Evolutionary conservation across 2,113 vertebrate genomes (phyloP), one percentile per base, ranked within the genome.

Genomic region (Natator depressus): DNA sequence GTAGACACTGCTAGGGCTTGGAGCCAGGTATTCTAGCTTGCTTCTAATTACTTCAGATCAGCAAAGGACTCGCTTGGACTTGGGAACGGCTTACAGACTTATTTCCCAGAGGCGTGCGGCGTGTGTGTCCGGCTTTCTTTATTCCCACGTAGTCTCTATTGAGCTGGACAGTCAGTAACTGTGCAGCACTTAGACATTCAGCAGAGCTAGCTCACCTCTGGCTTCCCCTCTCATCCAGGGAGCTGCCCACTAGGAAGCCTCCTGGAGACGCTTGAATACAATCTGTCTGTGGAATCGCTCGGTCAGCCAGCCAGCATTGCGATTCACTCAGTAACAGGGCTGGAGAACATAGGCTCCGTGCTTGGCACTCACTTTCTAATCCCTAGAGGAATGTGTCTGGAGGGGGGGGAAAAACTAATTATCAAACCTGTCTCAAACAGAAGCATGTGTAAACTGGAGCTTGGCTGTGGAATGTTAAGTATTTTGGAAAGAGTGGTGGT

Each of bases 391-490:
- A 80, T 75, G 38, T 1, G 1, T 81, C 53, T 85, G 80, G 80
- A 17, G 85, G 47, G 16, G 38, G 16, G 80, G 80, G 17, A 85
- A 35, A 5, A 42, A 76, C n/a, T 17, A 25, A 65, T 62, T 31
- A 51, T 11, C 0, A 0, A 69, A 2, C 87, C 7, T 57, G 65
- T 3, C 0, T 75, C 31, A 4, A 35, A 69, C 49, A 69, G 57
- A 53, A 57, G 62, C 13, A 47, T 49, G 6, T 35, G 42, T 90
- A 89, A 80, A 83, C 62, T n/a, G 91, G 90, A 42, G 95, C 69
- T 93, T 6, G 89, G 80, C 22, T 38, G 31, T 84, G 89, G 94
- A 84, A 92, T 91, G 93, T 9, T 47, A 93, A 22, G 10, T 3
- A 62, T 93, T 8, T 11, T 80, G 87, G 93, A 78, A 1, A 22